These are phyloP conservation scores for Trypoxylus dichotomus DNA, from an alignment of 1,140 invertebrate species.

Conservation along the genomic window DNA sequence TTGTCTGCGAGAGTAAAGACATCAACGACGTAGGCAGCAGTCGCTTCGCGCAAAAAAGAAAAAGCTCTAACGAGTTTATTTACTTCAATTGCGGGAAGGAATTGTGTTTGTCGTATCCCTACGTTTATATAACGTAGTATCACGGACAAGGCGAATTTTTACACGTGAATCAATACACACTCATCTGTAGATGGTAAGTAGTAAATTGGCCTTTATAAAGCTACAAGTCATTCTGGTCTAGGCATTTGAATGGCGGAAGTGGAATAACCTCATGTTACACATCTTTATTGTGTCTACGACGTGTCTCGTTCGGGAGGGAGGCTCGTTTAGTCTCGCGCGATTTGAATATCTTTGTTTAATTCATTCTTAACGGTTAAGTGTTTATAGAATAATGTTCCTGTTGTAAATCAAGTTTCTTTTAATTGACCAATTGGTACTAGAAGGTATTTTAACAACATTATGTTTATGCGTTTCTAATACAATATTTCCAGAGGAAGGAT, in stretches of 20 bases:
- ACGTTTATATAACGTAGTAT: not conserved
- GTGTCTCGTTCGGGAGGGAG: too few species aligned
- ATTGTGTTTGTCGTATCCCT: not conserved
- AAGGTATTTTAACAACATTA: too few species aligned
- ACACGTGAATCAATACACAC: constrained; percentile 6
- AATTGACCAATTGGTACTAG: too few species aligned
- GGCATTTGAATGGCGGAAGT: constrained; percentile 7
- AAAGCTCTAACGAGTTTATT: not conserved
- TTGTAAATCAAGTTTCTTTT: too few species aligned
- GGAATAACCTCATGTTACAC: constrained; percentile 9
- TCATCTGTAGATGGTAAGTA: not conserved
- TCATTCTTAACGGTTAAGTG: too few species aligned
- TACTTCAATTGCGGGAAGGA: constrained; percentile 1
- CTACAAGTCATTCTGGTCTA: not conserved
- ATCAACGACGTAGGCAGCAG: not conserved
- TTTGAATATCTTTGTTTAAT: too few species aligned
- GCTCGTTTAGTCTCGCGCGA: too few species aligned
- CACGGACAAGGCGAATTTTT: not conserved
- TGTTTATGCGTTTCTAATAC: too few species aligned
- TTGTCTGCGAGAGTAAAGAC: not conserved
- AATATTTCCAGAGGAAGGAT: too few species aligned
- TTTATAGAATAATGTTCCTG: too few species aligned
- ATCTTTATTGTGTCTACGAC: too few species aligned
- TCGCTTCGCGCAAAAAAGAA: not conserved
- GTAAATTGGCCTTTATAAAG: not conserved